A percentile compares a stretch with the other conserved stretches of the same genome.
Conservation (phyloP, 2,797 vertebrate species). For the Eulemur rubriventer region DNA sequence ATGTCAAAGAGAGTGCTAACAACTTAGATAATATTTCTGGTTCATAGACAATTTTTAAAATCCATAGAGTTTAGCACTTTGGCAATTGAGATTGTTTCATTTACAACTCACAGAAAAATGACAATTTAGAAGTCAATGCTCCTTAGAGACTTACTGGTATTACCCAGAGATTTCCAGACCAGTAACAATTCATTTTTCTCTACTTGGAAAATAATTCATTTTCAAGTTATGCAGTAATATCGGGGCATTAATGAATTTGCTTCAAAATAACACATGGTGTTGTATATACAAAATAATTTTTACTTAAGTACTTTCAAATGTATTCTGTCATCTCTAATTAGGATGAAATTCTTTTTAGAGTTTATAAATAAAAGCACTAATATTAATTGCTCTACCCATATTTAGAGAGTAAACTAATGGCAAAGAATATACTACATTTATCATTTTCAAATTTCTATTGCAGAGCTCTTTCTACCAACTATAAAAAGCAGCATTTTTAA, state of each 20-base stretch:
- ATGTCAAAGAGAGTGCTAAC: background rate
- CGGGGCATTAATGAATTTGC: background rate
- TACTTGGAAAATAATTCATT: background rate
- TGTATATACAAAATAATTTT: background rate
- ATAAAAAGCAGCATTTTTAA: background rate
- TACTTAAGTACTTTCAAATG: background rate
- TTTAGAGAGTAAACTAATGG: background rate
- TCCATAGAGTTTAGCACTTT: background rate
- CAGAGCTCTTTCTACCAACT: background rate
- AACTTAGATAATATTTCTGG: background rate
- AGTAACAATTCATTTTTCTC: background rate
- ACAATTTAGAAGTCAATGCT: conserved; percentile 24
- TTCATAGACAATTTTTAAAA: background rate
- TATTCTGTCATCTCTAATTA: background rate
- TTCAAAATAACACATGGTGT: background rate
- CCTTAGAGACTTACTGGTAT: background rate
- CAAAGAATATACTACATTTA: background rate
- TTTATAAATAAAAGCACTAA: background rate
- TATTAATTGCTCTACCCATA: background rate
- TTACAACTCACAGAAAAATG: background rate
- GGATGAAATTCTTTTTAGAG: background rate
- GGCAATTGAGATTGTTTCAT: background rate
- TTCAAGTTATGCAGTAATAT: background rate
- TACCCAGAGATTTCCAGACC: background rate
- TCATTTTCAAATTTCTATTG: background rate